These are phyloP conservation scores for Cheilosia vulpina DNA, from an alignment of 2,888 invertebrate species.

Conservation along the genomic window DNA sequence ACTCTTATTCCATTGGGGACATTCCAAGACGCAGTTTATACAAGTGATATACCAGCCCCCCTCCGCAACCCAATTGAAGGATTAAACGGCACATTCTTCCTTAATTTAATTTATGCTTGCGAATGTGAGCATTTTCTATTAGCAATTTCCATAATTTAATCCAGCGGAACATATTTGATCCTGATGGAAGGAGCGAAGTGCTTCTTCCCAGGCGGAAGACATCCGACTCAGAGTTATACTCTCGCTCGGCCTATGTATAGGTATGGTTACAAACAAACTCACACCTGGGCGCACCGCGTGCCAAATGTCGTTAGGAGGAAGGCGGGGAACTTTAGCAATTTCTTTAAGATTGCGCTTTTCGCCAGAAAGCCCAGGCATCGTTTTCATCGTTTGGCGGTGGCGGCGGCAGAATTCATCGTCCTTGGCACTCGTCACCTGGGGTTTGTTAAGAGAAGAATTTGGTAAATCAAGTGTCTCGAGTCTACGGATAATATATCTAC, in stretches of 20 bases:
- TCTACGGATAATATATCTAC: conserved; percentile 3
- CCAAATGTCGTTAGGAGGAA: conserved; percentile 21
- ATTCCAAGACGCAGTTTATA: conserved; percentile 19
- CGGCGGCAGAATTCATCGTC: conserved; percentile 7
- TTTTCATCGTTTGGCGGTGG: neutral
- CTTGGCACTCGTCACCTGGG: conserved; percentile 38
- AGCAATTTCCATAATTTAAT: conserved; percentile 69
- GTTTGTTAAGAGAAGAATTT: conserved; percentile 53
- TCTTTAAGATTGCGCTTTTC: conserved; percentile 45
- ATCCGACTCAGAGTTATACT: neutral
- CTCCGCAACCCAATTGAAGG: conserved; percentile 13
- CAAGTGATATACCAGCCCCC: neutral
- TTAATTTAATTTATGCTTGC: conserved; percentile 59
- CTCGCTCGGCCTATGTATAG: conserved; percentile 23
- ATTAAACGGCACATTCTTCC: conserved; percentile 48
- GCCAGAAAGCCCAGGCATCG: conserved; percentile 3
- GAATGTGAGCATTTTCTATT: conserved; percentile 55
- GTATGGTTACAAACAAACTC: conserved; percentile 20
- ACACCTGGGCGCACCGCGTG: neutral
- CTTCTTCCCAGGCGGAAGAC: conserved; percentile 2
- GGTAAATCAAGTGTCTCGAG: conserved; percentile 50
- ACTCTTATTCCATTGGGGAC: conserved; percentile 15
- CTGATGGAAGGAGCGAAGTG: conserved; percentile 8
- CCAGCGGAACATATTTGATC: conserved; percentile 51
- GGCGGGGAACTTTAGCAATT: conserved; percentile 40